These are phyloP conservation scores for Lucilia cuprina DNA, from an alignment of 1,140 invertebrate species.

Conservation along the genomic window DNA sequence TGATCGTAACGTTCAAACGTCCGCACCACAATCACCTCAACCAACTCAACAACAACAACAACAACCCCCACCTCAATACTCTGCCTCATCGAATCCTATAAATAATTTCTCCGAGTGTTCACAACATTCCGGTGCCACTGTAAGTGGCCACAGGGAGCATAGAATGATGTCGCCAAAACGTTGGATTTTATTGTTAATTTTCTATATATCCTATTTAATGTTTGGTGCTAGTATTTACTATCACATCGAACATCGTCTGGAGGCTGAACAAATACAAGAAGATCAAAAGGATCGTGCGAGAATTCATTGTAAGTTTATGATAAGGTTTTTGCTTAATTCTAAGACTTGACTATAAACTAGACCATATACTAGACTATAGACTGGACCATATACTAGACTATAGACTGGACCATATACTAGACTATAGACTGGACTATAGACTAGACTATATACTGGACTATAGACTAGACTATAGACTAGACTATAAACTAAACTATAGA, in stretches of 20 bases:
- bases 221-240: conserved; percentile 81
- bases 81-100: background rate
- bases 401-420: too few species aligned
- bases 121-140: background rate
- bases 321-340: too few species aligned
- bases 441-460: too few species aligned
- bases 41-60: background rate
- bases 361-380: too few species aligned
- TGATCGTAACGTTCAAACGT: background rate
- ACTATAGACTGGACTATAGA: too few species aligned
- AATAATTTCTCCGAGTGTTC: background rate
- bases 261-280: conserved; percentile 67
- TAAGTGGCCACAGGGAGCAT: background rate
- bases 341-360: too few species aligned
- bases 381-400: too few species aligned
- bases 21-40: background rate
- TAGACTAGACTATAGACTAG: too few species aligned
- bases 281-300: conserved; percentile 70
- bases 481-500: too few species aligned
- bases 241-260: conserved; percentile 75
- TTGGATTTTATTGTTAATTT: conserved; percentile 75
- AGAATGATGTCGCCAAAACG: conserved; percentile 78
- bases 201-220: conserved; percentile 78
- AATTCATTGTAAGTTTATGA: conserved; percentile 76
- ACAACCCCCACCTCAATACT: background rate